These are phyloP conservation scores for Cactoblastis cactorum DNA, from an alignment of 2,888 invertebrate species.

Conservation along the genomic window DNA sequence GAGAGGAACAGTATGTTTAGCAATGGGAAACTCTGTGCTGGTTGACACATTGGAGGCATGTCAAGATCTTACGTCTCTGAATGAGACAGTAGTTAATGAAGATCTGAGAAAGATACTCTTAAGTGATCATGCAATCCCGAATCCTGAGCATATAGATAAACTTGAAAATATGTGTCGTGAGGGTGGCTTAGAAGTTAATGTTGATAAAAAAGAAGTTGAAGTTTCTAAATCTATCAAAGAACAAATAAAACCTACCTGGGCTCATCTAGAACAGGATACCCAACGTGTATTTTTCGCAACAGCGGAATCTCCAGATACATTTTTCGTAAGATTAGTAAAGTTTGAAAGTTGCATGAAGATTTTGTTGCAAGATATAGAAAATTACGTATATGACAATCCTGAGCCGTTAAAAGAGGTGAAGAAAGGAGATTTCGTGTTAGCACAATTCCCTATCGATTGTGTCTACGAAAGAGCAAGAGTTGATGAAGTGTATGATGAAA, in stretches of 20 bases:
- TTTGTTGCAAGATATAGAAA: conserved; percentile 61
- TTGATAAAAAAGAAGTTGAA: conserved; percentile 25
- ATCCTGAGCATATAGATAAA: conserved; percentile 67
- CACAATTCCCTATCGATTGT: conserved; percentile 64
- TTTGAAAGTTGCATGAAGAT: conserved; percentile 56
- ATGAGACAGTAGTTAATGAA: conserved; percentile 72
- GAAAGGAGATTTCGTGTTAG: conserved; percentile 68
- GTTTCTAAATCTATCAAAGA: conserved; percentile 25
- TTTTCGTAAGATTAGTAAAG: conserved; percentile 72
- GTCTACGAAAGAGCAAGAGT: conserved; percentile 69
- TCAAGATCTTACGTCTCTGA: conserved; percentile 67
- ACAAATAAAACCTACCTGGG: conserved; percentile 54
- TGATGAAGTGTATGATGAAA: conserved; percentile 42
- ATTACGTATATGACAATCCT: conserved; percentile 38
- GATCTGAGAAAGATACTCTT: conserved; percentile 77
- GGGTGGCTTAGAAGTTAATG: conserved; percentile 33
- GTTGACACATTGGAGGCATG: conserved; percentile 81
- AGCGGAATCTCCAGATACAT: conserved; percentile 61
- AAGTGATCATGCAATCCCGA: conserved; percentile 50
- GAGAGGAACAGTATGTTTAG: conserved; percentile 72
- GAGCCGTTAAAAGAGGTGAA: conserved; percentile 34
- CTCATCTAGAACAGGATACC: conserved; percentile 63
- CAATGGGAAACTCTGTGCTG: conserved; percentile 82
- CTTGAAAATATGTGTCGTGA: conserved; percentile 66
- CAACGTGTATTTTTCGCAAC: conserved; percentile 62